A percentile compares a stretch with the other conserved stretches of the same genome.
Evolutionary conservation across 1,140 invertebrate species (phyloP).

Genomic region (Papilio glaucus): DNA sequence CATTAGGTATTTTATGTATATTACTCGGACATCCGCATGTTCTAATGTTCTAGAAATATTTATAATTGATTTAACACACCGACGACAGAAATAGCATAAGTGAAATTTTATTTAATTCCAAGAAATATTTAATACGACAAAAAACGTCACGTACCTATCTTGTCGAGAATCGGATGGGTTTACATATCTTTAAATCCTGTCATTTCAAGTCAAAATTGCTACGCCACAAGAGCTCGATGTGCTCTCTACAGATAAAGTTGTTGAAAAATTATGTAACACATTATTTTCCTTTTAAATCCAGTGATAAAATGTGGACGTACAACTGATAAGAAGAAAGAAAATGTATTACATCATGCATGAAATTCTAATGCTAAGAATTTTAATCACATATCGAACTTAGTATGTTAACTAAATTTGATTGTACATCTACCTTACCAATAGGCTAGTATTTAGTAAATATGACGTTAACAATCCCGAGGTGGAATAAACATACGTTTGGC

Average conservation of each 20-base stretch:
- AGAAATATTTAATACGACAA: background rate
- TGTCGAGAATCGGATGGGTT: background rate
- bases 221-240: background rate
- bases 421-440: background rate
- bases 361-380: too few relatives aligned
- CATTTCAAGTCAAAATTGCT: background rate
- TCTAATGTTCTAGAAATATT: constrained; percentile 30
- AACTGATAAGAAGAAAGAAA: too few relatives aligned
- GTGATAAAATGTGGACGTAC: background rate
- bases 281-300: constrained; percentile 29
- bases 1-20: constrained; percentile 41
- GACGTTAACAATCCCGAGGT: background rate
- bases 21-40: constrained; percentile 58
- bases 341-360: too few relatives aligned
- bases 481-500: constrained; percentile 51
- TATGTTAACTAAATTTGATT: background rate
- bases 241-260: background rate
- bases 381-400: too few relatives aligned
- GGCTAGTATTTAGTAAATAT: background rate
- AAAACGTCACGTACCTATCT: background rate
- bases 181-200: constrained; percentile 1
- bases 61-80: constrained; percentile 10
- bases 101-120: background rate
- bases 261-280: background rate
- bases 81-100: background rate